These are phyloP conservation scores for Hydropsyche betteni DNA, from an alignment of 2,888 invertebrate genomes.

Conservation along the genomic window DNA sequence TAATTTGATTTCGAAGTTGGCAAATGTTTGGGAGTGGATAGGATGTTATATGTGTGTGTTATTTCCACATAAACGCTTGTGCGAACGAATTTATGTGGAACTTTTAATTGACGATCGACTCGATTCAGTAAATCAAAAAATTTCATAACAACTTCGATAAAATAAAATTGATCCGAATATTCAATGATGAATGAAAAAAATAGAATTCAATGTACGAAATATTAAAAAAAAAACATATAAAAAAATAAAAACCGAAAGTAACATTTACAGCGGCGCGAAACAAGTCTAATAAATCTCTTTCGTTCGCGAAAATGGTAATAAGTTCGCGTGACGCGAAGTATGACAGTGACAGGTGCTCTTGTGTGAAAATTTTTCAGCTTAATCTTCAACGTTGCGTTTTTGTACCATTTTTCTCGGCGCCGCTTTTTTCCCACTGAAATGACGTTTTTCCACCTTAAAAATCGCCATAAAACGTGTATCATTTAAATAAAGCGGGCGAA, in stretches of 20 bases:
- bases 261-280: not conserved
- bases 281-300: conserved; percentile 23
- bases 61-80: too few relatives aligned
- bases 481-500: conserved; percentile 5
- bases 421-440: not conserved
- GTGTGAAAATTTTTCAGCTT: conserved; percentile 25
- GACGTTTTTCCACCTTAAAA: conserved; percentile 15
- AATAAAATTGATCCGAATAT: not conserved
- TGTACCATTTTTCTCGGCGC: not conserved
- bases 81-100: too few relatives aligned
- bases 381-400: conserved; percentile 12
- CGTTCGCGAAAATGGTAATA: conserved; percentile 12
- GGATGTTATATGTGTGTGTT: too few relatives aligned
- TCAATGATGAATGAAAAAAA: not conserved
- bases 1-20: too few relatives aligned
- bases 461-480: conserved; percentile 10
- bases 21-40: too few relatives aligned
- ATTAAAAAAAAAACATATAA: conserved; percentile 3
- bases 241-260: not conserved
- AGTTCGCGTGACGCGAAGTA: conserved; percentile 23
- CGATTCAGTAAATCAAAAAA: too few relatives aligned
- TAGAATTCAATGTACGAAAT: not conserved
- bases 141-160: not conserved
- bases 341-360: conserved; percentile 30
- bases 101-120: too few relatives aligned